phyloP scores from a whole-genome alignment of 2,113 vertebrate species.

The Rhinoptilus africanus region DNA sequence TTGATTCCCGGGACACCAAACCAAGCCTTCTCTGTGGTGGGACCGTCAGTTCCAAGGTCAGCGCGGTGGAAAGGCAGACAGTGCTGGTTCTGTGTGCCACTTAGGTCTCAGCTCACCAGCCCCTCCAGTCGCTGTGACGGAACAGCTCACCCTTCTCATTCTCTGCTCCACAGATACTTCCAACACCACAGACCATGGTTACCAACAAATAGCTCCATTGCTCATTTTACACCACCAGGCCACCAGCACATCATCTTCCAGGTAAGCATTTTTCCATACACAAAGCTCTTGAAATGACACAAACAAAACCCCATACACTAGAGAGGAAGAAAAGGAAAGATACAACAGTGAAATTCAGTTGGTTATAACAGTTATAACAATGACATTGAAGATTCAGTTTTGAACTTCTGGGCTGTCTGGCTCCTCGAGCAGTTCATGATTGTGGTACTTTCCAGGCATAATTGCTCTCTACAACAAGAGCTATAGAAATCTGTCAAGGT shows the following conservation, averaged over 20 bases:
- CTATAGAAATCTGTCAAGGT: neutral
- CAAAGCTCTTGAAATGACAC: neutral
- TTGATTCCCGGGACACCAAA: neutral
- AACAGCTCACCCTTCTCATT: neutral
- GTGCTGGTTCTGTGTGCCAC: neutral
- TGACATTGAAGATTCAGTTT: neutral
- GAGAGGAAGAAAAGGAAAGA: neutral
- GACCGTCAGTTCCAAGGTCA: neutral
- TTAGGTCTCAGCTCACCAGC: neutral
- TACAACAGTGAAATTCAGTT: neutral
- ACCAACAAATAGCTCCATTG: neutral
- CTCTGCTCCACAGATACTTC: neutral
- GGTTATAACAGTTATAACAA: neutral
- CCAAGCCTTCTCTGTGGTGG: neutral
- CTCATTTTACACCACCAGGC: neutral
- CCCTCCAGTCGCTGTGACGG: neutral
- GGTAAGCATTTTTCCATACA: neutral
- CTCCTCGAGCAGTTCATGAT: neutral
- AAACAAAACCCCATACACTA: neutral
- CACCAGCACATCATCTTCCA: neutral
- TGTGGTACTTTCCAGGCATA: neutral
- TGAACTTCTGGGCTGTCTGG: neutral
- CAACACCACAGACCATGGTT: rapidly evolving
- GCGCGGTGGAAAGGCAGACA: neutral
- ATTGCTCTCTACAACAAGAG: neutral